Evolutionary conservation across 2,797 vertebrate genomes (phyloP).

Genomic region (Rousettus madagascariensis): DNA sequence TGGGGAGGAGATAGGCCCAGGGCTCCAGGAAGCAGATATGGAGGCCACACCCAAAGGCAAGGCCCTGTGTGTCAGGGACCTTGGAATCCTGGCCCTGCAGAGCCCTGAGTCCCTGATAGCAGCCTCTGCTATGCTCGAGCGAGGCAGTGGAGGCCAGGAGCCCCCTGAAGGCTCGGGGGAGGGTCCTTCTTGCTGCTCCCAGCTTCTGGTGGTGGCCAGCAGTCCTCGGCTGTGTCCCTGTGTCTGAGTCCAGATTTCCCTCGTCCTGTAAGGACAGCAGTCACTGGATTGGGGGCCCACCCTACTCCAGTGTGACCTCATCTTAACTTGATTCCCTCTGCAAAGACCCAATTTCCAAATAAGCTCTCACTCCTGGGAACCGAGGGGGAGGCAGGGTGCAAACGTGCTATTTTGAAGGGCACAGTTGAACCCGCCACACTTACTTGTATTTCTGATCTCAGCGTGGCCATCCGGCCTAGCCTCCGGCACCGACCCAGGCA

Average conservation of each 20-base stretch:
- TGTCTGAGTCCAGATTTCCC: not conserved
- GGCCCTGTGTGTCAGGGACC: not conserved
- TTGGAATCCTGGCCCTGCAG: not conserved
- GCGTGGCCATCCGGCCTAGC: not conserved
- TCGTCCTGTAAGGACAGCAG: not conserved
- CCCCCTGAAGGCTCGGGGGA: not conserved
- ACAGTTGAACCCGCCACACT: not conserved
- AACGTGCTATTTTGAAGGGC: not conserved
- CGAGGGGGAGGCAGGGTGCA: not conserved
- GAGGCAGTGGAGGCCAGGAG: not conserved
- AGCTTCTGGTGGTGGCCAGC: not conserved
- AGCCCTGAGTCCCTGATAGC: not conserved
- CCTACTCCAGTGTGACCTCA: not conserved
- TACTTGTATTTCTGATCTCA: not conserved
- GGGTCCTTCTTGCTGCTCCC: not conserved
- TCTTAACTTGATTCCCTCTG: not conserved
- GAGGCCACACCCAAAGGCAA: not conserved
- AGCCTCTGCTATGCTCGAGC: not conserved
- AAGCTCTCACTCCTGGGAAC: not conserved
- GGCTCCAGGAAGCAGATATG: conserved; percentile 52
- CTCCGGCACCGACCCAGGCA: not conserved
- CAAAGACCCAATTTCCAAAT: not conserved
- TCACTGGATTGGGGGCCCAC: not conserved
- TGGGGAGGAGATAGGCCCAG: not conserved
- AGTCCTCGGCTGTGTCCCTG: not conserved